Base-by-base conservation (phyloP, 2,113 vertebrate genomes). In the Nematolebias whitei region DNA sequence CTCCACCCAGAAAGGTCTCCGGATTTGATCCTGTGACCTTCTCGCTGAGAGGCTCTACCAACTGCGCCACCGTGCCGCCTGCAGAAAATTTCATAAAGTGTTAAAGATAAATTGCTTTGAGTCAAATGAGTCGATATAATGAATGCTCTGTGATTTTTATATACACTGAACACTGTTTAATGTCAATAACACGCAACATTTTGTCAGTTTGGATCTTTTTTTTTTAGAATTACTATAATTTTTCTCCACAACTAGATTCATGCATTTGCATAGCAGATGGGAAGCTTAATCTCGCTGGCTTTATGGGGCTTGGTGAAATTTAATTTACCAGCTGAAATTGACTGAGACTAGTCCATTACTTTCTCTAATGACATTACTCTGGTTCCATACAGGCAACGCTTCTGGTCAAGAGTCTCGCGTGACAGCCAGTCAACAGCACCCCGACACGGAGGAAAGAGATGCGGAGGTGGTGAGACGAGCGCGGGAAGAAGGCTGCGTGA, bases 401-500 rank as follows among this genome's bases (percentile, higher is more conserved):
- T 51, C 63, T 26, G 47, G 40, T 55, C 71, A 68, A 40, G 67
- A 63, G 39, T 64, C 60, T 38, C 16, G 0, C 2, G 19, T 22
- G 68, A 52, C 59, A 40, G 44, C 67, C 19, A 20, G 48, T 47
- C 19, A 72, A 54, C 72, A 76, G 10, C 52, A 71, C 2, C 8
- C 10, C 5, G 18, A 65, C 39, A 3, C 68, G 39, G 52, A 73
- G 19, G 76, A 74, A n/a, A 67, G 44, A 14, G 84, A 91, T 22
- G 68, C 72, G 12, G 87, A 91, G 60, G 58, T 85, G 23, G 29
- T 52, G 50, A 88, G 71, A 43, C 86, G 50, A 73, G 91, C 89
- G 0, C 82, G 55, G 59, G 88, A 90, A 55, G 91, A 93, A 35
- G 88, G 85, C 38, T 54, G 79, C 12, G 93, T 99, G 52, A 89